phyloP scores from a whole-genome alignment of 92 coral and sea anemone genomes.

The Montipora capitata region DNA sequence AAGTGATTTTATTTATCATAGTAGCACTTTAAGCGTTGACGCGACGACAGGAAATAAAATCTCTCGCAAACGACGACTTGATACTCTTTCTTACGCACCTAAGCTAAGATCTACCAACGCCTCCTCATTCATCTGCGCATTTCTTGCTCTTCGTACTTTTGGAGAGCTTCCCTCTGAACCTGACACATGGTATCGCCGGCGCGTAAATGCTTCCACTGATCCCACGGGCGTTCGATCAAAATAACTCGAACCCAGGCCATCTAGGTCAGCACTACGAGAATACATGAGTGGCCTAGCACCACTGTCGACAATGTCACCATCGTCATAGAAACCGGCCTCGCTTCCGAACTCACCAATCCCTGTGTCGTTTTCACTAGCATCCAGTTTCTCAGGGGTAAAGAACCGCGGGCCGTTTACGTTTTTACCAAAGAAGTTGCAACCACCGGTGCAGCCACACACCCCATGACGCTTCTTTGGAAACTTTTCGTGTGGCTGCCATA shows the following conservation, averaged over 20 bases:
- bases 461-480: slow-evolving; percentile 65
- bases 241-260: slow-evolving; percentile 83
- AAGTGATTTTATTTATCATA: no score
- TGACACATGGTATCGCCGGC: slow-evolving; percentile 87
- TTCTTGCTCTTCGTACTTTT: slow-evolving; percentile 64
- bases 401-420: slow-evolving; percentile 91
- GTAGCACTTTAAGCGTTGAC: no score
- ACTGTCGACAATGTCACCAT: slow-evolving; percentile 81
- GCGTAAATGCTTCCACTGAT: slow-evolving; percentile 93
- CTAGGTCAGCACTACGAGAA: slow-evolving; percentile 80
- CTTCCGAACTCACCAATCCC: slow-evolving; percentile 83
- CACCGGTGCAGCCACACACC: slow-evolving; percentile 96
- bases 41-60: background rate
- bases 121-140: slow-evolving; percentile 22
- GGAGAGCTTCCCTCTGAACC: slow-evolving; percentile 92
- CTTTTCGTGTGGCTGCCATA: slow-evolving; percentile 86
- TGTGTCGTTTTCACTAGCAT: slow-evolving; percentile 93
- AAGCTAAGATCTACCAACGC: slow-evolving; percentile 19
- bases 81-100: slow-evolving; percentile 1
- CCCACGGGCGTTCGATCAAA: slow-evolving; percentile 89
- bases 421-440: slow-evolving; percentile 97
- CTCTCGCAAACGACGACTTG: background rate
- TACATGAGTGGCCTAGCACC: slow-evolving; percentile 91
- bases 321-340: slow-evolving; percentile 91
- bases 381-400: slow-evolving; percentile 94